Evolutionary conservation across 2,113 vertebrate genomes (phyloP).

Genomic region (Xenopus laevis): DNA sequence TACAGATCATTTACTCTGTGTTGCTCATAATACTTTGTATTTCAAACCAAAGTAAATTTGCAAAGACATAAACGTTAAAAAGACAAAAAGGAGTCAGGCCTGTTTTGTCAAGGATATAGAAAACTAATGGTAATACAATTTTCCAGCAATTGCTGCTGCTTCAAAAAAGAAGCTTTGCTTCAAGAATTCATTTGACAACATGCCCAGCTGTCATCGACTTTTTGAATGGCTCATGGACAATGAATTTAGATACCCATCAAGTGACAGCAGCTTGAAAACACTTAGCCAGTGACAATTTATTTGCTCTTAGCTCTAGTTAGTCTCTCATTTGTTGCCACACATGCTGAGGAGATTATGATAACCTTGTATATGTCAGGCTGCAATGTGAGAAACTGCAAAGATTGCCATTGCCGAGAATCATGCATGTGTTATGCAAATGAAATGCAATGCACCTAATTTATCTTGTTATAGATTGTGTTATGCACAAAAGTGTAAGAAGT

Average conservation of each 20-base stretch:
- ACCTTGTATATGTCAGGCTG: slow-evolving; percentile 11
- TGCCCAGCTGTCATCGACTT: slow-evolving; percentile 26
- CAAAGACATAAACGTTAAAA: too few species aligned
- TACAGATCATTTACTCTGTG: too few species aligned
- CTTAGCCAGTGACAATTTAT: slow-evolving; percentile 24
- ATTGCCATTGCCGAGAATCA: neutral
- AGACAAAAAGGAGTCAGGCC: too few species aligned
- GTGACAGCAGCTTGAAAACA: slow-evolving; percentile 17
- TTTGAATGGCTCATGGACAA: slow-evolving; percentile 13
- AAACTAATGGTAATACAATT: too few species aligned
- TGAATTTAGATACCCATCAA: slow-evolving; percentile 27
- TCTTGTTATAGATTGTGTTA: too few species aligned
- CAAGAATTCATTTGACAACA: slow-evolving; percentile 20
- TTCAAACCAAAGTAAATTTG: too few species aligned
- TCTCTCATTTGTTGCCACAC: slow-evolving; percentile 16
- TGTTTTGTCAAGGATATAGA: too few species aligned
- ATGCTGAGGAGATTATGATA: slow-evolving; percentile 6
- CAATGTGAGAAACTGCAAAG: slow-evolving; percentile 15
- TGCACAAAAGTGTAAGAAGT: too few species aligned
- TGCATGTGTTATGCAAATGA: too few species aligned
- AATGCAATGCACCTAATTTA: too few species aligned
- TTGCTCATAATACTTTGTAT: too few species aligned
- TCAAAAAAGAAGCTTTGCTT: neutral
- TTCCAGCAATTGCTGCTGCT: too few species aligned
- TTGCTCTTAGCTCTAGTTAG: slow-evolving; percentile 23